Evolutionary conservation across 2,113 vertebrate species (phyloP), one percentile per base, ranked within the genome.

Genomic region (Pungitius pungitius): DNA sequence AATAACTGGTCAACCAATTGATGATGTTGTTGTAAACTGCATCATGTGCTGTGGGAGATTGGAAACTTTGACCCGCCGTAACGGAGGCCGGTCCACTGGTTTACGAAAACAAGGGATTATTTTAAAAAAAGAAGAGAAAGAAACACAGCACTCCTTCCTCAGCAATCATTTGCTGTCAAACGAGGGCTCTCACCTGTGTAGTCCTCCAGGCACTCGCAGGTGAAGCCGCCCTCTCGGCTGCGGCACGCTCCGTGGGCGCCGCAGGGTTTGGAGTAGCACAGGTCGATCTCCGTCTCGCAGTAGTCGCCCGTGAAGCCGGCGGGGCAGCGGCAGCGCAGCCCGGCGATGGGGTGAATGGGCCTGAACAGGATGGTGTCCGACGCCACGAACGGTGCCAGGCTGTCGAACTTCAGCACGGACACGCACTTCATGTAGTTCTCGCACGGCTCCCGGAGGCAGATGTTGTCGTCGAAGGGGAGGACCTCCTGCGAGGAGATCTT

Each of bases 351-450:
- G 27, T 95, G 96, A 89, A 99, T 98, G 88, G 97, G 97, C 1
- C 97, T 95, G 91, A 99, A 99, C 76, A 99, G 94, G 85, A 99
- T 94, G 27, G 97, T 97, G 72, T 96, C 94, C 0, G 97, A 99
- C 0, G 96, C 88, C 0, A 99, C 95, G 67, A 99, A 99, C 20
- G 97, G 97, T 0, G 97, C 97, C 0, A 97, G 94, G 87, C 97
- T 98, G 94, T 99, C 96, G 0, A 99, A 99, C 86, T 95, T 95
- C 64, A 98, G 93, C 78, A 98, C 97, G 0, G 97, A 97, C 71
- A 99, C 96, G 8, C 97, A 99, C 93, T 96, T 96, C 97, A 99
- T 96, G 94, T 99, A 99, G 93, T 99, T 99, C 92, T 99, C 96
- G 7, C 97, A 99, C 0, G 97, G 97, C 86, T 99, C 97, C 0